Base-by-base conservation (phyloP, 2,113 vertebrate genomes). In the Butorides virescens region DNA sequence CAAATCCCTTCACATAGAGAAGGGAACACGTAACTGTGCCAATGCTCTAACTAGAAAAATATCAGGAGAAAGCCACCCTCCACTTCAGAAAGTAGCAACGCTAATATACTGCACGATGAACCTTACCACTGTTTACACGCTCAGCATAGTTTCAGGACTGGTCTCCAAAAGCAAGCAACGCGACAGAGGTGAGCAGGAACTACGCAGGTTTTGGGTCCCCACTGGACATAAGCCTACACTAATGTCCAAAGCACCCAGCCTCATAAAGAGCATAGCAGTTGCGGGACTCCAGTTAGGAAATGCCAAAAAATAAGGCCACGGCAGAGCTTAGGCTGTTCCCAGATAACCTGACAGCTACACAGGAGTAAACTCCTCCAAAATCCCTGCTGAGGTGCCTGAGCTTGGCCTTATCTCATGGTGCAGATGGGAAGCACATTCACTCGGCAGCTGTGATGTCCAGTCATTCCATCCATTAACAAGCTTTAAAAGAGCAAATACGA, bases 51-150 rank as follows among this genome's bases (percentile, higher is more conserved):
- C 47, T 42, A 15, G 9, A 65, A 92, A 86, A 30, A 8, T 34
- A 56, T 19, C 49, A 17, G 0, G 0, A 74, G 55, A 66, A 70
- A 66, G 25, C n/a, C 37, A 36, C 13, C 21, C 26, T 34, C 15
- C 39, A 5, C 37, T 86, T 80, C 3, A 39, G 36, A 68, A 52
- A 53, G 27, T 0, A 22, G n/a, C 32, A 27, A 21, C 19, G 55
- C 25, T 5, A 70, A 39, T 4, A 39, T 4, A 9, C n/a, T 13
- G 20, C 46, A 4, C 1, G 16, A 30, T 20, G 42, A 81, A 13
- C 19, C 8, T 26, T 9, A 27, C 10, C 34, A 32, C 5, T 1
- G 66, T 27, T 44, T 23, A 36, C 18, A 59, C 9, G 5, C 15
- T 4, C 71, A 66, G 19, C 39, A 13, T 0, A 9, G 46, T 12